Base-by-base conservation (phyloP, 2,888 invertebrate genomes). In the Erebia palarica region DNA sequence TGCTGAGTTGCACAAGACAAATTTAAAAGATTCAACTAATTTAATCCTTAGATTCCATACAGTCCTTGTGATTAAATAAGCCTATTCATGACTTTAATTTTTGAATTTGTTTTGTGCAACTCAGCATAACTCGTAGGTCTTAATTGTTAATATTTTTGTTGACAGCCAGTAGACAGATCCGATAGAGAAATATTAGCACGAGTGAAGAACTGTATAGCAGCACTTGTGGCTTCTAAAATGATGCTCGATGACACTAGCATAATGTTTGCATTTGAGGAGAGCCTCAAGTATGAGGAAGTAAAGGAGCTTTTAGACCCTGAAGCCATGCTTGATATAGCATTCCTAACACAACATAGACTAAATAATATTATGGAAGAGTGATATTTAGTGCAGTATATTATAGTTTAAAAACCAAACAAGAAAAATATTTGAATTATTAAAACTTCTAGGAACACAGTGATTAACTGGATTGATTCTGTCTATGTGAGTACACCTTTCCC, bases 171-270 rank as follows among this genome's bases (percentile, higher is more conserved):
- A 21, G 94, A 95, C 9, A 92, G 94, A 68, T 89, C 94, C 0
- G 97, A 97, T 78, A 94, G 99, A 68, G 96, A 97, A 88, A 96
- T 96, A n/a, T 97, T 99, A 82, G 96, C 96, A 0, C 94, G 99
- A 71, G 89, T 99, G 36, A 95, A 97, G 69, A 99, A 99, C 88
- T 98, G 98, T 84, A 96, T 99, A 75, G 88, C 97, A 63, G 96
- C 97, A 0, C 90, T 99, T 69, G 96, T 97, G 0, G 95, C 97
- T 36, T 96, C 97, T 76, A 97, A 97, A 84, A 96, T 99, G 91
- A 96, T 98, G 94, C 90, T 99, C 2, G 98, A 96, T 79, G 98
- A 99, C 83, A 98, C 98, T 0, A 98, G 97, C 81, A 97, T 99
- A 63, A 94, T 96, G 78, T 97, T 97, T 84, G 98, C 98, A 0